phyloP scores from a whole-genome alignment of 2,888 invertebrate genomes.

The Graphium colonna region DNA sequence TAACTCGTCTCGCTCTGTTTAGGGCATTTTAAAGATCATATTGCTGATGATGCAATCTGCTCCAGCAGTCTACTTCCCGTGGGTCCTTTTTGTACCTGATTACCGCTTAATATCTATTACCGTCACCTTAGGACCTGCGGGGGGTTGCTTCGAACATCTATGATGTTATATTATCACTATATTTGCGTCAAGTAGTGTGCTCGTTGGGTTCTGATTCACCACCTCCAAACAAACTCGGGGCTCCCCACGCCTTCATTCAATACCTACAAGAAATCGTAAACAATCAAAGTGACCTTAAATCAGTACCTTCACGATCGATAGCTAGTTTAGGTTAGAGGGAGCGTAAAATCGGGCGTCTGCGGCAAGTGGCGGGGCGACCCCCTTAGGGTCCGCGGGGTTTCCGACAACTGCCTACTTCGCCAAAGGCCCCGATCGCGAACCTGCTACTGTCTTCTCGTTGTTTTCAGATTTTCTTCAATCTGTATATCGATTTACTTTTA shows the following conservation, averaged over 20 bases:
- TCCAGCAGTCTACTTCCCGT: neutral
- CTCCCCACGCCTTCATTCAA: neutral
- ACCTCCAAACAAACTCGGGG: neutral
- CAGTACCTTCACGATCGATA: constrained; percentile 7
- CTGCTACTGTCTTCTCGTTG: neutral
- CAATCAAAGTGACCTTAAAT: constrained; percentile 17
- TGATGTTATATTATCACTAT: too few species aligned
- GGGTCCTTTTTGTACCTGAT: neutral
- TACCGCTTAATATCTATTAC: neutral
- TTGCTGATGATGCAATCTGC: neutral
- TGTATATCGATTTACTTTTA: too few species aligned
- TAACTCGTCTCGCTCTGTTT: too few species aligned
- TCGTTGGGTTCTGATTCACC: neutral
- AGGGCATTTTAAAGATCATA: neutral
- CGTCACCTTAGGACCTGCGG: too few species aligned
- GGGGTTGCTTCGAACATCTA: too few species aligned
- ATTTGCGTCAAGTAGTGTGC: too few species aligned
- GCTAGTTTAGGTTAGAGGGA: constrained; percentile 6
- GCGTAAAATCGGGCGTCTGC: neutral
- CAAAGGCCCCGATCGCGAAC: neutral
- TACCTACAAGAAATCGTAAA: neutral
- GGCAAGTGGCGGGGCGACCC: neutral
- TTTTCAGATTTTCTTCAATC: too few species aligned
- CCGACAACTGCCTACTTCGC: neutral
- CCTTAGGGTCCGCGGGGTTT: too few species aligned